phyloP scores from a whole-genome alignment of 2,888 invertebrate species.

The Ophion obscuratus region DNA sequence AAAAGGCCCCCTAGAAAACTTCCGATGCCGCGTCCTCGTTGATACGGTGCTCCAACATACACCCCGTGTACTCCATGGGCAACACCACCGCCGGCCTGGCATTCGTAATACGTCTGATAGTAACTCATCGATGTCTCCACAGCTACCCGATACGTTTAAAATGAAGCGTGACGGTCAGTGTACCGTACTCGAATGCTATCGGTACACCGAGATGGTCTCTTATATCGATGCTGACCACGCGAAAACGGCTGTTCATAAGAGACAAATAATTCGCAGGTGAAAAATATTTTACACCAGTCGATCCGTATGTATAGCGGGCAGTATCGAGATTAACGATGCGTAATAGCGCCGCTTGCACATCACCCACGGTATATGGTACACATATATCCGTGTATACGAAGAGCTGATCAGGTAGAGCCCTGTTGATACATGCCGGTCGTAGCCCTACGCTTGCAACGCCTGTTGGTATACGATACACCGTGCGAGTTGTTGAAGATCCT shows the following conservation, averaged over 20 bases:
- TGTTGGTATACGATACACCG: too few species aligned
- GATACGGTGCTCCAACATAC: neutral
- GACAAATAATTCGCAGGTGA: slow-evolving; percentile 46
- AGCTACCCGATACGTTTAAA: slow-evolving; percentile 4
- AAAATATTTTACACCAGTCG: slow-evolving; percentile 43
- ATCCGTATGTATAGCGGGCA: slow-evolving; percentile 23
- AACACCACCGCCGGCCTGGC: slow-evolving; percentile 14
- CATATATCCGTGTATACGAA: too few species aligned
- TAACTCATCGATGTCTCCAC: neutral
- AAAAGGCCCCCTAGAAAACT: too few species aligned
- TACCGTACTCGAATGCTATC: slow-evolving; percentile 23
- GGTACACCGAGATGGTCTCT: slow-evolving; percentile 15
- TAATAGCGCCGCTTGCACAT: slow-evolving; percentile 21
- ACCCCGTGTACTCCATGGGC: slow-evolving; percentile 33
- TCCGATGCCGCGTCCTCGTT: too few species aligned
- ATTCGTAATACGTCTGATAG: slow-evolving; percentile 17
- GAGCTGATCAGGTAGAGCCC: too few species aligned
- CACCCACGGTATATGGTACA: too few species aligned
- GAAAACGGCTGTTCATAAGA: slow-evolving; percentile 45
- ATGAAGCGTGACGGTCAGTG: slow-evolving; percentile 30
- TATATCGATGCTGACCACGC: slow-evolving; percentile 20
- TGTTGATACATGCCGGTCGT: too few species aligned
- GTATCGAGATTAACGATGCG: slow-evolving; percentile 37
- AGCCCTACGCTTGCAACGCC: too few species aligned
- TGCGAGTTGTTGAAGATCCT: too few species aligned